A percentile compares a stretch with the other conserved stretches of the same genome.
phyloP scores from a whole-genome alignment of 2,113 vertebrate species.

The Ahaetulla prasina region DNA sequence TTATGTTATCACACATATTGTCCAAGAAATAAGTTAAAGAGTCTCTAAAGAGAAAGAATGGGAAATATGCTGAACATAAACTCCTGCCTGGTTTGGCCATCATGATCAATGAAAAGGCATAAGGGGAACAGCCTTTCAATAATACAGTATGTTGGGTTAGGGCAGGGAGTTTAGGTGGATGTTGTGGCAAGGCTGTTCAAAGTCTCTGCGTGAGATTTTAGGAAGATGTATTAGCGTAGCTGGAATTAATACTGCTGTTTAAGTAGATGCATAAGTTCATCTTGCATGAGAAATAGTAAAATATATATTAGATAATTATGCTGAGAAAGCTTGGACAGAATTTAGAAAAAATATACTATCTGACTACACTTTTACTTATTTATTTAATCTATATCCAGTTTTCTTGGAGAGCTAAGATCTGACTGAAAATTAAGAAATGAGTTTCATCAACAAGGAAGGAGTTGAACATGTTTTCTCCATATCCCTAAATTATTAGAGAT shows the following conservation, averaged over 20 bases:
- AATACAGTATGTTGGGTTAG: not conserved
- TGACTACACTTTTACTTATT: not conserved
- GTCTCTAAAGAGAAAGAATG: not conserved
- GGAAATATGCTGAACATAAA: not conserved
- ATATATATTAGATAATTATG: not conserved
- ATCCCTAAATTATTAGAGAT: not conserved
- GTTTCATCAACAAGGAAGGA: not conserved
- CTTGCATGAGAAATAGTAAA: not conserved
- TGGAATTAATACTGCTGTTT: no score
- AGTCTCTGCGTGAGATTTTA: not conserved
- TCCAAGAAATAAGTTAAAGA: not conserved
- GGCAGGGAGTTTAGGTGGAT: not conserved
- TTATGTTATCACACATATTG: not conserved
- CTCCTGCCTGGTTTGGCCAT: not conserved
- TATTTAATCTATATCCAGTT: not conserved
- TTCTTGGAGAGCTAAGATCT: not conserved
- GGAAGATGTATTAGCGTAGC: not conserved
- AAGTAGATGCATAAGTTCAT: not conserved
- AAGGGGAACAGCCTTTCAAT: not conserved
- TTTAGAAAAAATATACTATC: not conserved
- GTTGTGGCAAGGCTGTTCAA: not conserved
- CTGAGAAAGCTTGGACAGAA: not conserved
- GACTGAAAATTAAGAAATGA: not conserved
- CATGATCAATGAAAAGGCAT: not conserved
- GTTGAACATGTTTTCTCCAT: not conserved